phyloP scores from a whole-genome alignment of 2,113 vertebrate genomes.

The Tiliqua scincoides region DNA sequence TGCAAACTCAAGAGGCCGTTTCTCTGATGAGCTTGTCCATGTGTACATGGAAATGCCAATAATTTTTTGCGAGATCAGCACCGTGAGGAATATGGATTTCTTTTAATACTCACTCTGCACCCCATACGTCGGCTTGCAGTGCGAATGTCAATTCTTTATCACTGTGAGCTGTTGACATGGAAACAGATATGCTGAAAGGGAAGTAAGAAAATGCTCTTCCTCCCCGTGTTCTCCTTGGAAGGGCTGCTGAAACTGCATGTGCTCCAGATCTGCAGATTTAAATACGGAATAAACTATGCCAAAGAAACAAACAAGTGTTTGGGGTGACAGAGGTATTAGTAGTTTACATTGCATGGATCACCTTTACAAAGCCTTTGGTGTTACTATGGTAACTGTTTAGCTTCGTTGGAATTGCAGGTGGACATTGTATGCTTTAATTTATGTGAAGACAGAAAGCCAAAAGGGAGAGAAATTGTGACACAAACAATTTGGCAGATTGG shows the following conservation, averaged over 20 bases:
- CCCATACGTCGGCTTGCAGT: slow-evolving; percentile 63
- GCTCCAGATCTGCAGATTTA: slow-evolving; percentile 68
- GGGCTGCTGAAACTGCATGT: slow-evolving; percentile 66
- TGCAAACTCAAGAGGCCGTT: slow-evolving; percentile 52
- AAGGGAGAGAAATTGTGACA: slow-evolving; percentile 36
- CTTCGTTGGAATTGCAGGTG: slow-evolving; percentile 70
- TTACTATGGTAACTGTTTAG: slow-evolving; percentile 77
- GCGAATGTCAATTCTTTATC: slow-evolving; percentile 74
- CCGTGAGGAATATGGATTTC: slow-evolving; percentile 64
- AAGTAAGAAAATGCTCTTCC: slow-evolving; percentile 63
- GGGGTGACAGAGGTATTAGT: slow-evolving; percentile 65
- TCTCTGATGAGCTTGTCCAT: slow-evolving; percentile 41
- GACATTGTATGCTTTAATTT: slow-evolving; percentile 67
- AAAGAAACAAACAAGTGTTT: slow-evolving; percentile 72
- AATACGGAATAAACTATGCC: slow-evolving; percentile 63
- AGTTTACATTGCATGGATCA: slow-evolving; percentile 71
- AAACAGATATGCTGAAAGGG: slow-evolving; percentile 71
- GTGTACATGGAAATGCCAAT: slow-evolving; percentile 48
- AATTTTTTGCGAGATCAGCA: slow-evolving; percentile 58
- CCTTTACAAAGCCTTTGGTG: slow-evolving; percentile 73
- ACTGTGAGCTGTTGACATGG: slow-evolving; percentile 75
- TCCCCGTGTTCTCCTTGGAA: slow-evolving; percentile 70
- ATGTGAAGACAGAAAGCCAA: slow-evolving; percentile 56
- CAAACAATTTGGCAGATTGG: slow-evolving; percentile 31
- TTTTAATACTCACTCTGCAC: slow-evolving; percentile 71